Base-by-base conservation (phyloP, 1,140 invertebrate genomes). In the Lepeophtheirus salmonis region DNA sequence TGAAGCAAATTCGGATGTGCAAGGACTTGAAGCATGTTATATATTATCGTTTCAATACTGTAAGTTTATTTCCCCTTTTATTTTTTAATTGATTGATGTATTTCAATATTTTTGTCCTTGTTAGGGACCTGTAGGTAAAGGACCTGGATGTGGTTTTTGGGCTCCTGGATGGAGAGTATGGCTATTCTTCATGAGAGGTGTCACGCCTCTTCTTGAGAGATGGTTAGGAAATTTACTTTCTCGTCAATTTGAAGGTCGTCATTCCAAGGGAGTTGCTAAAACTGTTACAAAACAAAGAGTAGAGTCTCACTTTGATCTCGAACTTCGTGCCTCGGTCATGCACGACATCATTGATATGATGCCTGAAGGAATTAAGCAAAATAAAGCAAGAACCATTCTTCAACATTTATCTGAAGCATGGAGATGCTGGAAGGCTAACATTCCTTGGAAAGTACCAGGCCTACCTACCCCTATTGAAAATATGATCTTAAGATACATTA, bases 301-400 rank as follows among this genome's bases (percentile, higher is more conserved):
- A 0, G 96, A 99, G 68, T 96, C 90, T 52, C 96, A 99, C 74
- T 99, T 97, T 73, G 96, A 99, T 80, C 75, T 99, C 57, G 96
- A 99, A 75, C 73, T 99, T 63, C 78, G 96, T 66, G 91, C 91
- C 41, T 96, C 91, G 0, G 91, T 95, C 14, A 99, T 99, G 96
- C 95, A 98, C 73, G 96, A 99, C 69, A 99, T 99, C 68, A 81
- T 99, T 1, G 96, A 99, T 69, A 99, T 99, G 95, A 99, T 99
- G 96, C 96, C 96, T 0, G 95, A 99, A 75, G 95, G 95, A 64
- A 98, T 99, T 66, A 99, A 98, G 68, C 94, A 98, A 70, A 98
- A 98, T 72, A 99, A 99, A 72, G 96, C 96, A 0, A 79, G 94
- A 64, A 97, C 95, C 0, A 99, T 99, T 66, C 74, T 99, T 64